Conservation (phyloP, 2,888 invertebrate genomes). For the Ceramica pisi region DNA sequence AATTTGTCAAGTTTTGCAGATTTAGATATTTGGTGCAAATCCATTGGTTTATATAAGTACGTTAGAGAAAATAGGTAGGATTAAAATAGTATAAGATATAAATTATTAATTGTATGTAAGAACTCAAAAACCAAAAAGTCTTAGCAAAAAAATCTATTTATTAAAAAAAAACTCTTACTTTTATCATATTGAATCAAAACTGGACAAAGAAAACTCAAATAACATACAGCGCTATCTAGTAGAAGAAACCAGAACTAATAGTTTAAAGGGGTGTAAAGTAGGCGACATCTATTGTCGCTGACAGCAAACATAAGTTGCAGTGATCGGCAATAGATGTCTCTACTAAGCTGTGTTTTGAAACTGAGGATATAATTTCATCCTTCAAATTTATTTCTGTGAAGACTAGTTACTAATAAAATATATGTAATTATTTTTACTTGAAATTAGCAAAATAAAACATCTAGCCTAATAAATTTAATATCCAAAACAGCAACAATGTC, state of each 20-base stretch:
- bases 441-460: not conserved
- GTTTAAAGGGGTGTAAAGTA: not conserved
- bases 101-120: too few species aligned
- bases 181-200: too few species aligned
- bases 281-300: conserved; percentile 36
- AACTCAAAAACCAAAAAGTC: too few species aligned
- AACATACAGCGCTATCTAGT: conserved; percentile 32
- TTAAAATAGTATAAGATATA: too few species aligned
- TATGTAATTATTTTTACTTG: not conserved
- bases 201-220: not conserved
- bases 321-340: conserved; percentile 51
- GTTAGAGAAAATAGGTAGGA: too few species aligned
- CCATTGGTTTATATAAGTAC: too few species aligned
- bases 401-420: not conserved
- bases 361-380: not conserved
- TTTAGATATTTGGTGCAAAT: too few species aligned
- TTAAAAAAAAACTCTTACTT: too few species aligned
- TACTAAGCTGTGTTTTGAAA: conserved; percentile 8
- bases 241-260: conserved; percentile 26
- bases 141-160: too few species aligned
- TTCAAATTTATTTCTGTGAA: not conserved
- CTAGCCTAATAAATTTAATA: not conserved
- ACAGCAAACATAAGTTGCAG: not conserved
- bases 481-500: not conserved
- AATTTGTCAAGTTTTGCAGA: too few species aligned